phyloP scores from a whole-genome alignment of 2,888 invertebrate genomes.

The Adelognathus sp. region DNA sequence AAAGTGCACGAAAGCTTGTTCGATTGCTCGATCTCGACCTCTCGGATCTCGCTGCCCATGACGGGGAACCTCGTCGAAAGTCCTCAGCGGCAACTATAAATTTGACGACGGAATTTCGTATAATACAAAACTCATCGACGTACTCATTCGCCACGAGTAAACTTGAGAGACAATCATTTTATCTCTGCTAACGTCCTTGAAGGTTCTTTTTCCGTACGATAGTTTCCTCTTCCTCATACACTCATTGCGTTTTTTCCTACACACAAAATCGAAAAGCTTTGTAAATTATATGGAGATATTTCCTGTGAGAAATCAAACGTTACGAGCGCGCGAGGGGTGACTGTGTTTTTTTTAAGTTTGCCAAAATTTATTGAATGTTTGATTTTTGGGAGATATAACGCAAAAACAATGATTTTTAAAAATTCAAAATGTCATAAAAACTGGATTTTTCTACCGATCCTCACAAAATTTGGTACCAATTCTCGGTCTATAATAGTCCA shows the following conservation, averaged over 20 bases:
- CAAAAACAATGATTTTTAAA: no score
- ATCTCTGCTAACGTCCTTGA: constrained; percentile 34
- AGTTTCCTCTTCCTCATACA: constrained; percentile 10
- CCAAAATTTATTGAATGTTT: no score
- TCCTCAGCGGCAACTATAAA: constrained; percentile 41
- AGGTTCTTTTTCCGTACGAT: constrained; percentile 9
- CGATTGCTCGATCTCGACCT: constrained; percentile 43
- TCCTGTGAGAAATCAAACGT: no score
- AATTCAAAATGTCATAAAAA: no score
- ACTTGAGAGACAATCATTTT: constrained; percentile 44
- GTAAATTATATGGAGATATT: no score
- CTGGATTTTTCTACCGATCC: no score
- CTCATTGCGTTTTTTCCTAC: not conserved
- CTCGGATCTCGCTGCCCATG: not conserved
- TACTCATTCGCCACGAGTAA: constrained; percentile 20
- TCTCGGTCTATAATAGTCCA: no score
- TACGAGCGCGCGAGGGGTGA: no score
- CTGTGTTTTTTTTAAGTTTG: no score
- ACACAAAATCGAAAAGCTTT: no score
- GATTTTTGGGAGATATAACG: no score
- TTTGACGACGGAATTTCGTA: constrained; percentile 23
- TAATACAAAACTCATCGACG: constrained; percentile 38
- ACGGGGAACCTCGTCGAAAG: constrained; percentile 34
- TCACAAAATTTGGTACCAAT: no score
- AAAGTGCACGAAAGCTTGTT: constrained; percentile 36